Evolutionary conservation across 2,113 vertebrate genomes (phyloP), one percentile per base, ranked within the genome.

Genomic region (Hystrix brachyura): DNA sequence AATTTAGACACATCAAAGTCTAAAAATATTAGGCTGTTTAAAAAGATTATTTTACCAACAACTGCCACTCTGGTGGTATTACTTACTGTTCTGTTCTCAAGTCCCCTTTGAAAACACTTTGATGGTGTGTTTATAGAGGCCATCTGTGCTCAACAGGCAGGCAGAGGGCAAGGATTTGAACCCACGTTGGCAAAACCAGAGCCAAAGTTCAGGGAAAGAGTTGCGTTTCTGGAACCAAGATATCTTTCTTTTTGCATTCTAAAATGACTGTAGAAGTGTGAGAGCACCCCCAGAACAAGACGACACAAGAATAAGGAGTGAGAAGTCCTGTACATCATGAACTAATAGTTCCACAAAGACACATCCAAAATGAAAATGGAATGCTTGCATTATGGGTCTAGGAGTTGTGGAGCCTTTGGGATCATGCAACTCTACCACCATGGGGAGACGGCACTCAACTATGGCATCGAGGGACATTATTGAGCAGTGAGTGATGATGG

Each of bases 1-100:
- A 96, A 95, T 96, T 34, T 94, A 81, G 81, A 93, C 57, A 95
- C 62, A 76, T 94, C 83, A 83, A 97, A 97, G 92, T 92, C 43
- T 53, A 87, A 81, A 87, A 94, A 27, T 53, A 91, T 91, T 84
- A 96, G 69, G 38, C 71, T 64, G 9, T 84, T 91, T 78, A 81
- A 92, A 98, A 76, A 82, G 64, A 89, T 90, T 87, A 83, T 82
- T 90, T 84, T 60, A 67, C 81, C 82, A 87, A 60, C 27, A 64
- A 71, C 65, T 46, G 43, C 69, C 82, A n/a, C 48, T 95, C 93
- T 94, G 87, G 65, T 86, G 83, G 85, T 96, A 88, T 90, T 96
- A 93, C 74, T 96, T 93, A 90, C 32, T 59, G 5, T 67, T 57
- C 67, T 82, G 1, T 93, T 95, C 46, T 92, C 79, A 94, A 93